A percentile compares a stretch with the other conserved stretches of the same genome.
These are phyloP conservation scores for Callipepla squamata DNA, from an alignment of 2,113 vertebrate genomes.

Conservation along the genomic window DNA sequence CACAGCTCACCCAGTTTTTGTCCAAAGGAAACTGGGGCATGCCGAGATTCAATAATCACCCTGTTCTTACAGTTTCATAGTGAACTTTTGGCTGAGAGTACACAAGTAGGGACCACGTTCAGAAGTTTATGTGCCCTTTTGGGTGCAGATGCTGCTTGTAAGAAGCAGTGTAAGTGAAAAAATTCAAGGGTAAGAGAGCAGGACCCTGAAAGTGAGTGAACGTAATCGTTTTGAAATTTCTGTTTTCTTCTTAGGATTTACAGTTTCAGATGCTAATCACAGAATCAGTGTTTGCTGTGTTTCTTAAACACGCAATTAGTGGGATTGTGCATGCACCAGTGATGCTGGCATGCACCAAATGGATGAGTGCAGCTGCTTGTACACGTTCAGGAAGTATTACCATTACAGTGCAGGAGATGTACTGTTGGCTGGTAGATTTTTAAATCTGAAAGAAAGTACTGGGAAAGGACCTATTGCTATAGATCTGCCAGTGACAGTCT, in stretches of 20 bases:
- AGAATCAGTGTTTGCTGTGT: neutral
- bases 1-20: neutral
- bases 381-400: neutral
- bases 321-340: neutral
- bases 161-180: neutral
- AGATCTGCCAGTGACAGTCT: neutral
- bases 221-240: neutral
- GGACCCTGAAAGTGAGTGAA: neutral
- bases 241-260: neutral
- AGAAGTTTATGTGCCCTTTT: neutral
- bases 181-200: neutral
- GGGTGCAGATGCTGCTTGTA: neutral
- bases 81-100: neutral
- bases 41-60: neutral
- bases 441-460: neutral
- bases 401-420: neutral
- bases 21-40: neutral
- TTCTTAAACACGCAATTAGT: constrained; percentile 11
- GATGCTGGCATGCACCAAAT: neutral
- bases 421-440: neutral
- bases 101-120: neutral
- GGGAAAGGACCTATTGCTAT: neutral
- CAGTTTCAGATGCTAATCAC: neutral
- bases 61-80: neutral
- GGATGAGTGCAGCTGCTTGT: neutral